Percentiles rank a stretch among this genome's conserved stretches.
Conservation (phyloP, 2,888 invertebrate species). For the Salpingus planirostris region DNA sequence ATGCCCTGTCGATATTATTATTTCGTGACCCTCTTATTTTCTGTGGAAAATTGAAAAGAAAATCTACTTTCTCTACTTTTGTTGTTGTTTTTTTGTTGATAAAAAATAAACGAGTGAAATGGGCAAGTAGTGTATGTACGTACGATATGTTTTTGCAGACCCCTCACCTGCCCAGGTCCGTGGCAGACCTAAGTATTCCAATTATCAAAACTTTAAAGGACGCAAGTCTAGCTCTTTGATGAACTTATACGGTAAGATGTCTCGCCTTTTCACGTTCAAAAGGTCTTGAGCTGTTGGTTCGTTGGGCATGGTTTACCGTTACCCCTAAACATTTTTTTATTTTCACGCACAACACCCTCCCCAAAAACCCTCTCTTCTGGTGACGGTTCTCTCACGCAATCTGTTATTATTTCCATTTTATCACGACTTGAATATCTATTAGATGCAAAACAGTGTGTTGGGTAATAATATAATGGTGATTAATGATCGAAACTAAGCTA, state of each 20-base stretch:
- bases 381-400: too few species aligned
- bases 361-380: neutral
- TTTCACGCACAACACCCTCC: too few species aligned
- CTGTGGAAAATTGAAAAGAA: too few species aligned
- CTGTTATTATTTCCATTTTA: too few species aligned
- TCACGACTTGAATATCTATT: too few species aligned
- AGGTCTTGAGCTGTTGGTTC: slow-evolving; percentile 15
- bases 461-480: too few species aligned
- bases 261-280: slow-evolving; percentile 12
- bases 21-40: slow-evolving; percentile 1
- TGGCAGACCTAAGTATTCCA: slow-evolving; percentile 73
- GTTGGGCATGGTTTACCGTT: slow-evolving; percentile 14
- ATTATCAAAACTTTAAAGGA: slow-evolving; percentile 81
- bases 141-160: slow-evolving; percentile 67
- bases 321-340: slow-evolving; percentile 1
- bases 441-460: too few species aligned
- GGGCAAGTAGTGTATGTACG: slow-evolving; percentile 37
- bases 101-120: too few species aligned
- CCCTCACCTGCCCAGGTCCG: slow-evolving; percentile 68
- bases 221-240: slow-evolving; percentile 92
- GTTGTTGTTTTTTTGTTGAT: slow-evolving; percentile 15
- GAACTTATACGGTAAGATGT: slow-evolving; percentile 90
- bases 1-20: too few species aligned
- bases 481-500: too few species aligned
- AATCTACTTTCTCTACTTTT: slow-evolving; percentile 4